phyloP scores from a whole-genome alignment of 2,888 invertebrate genomes.

The Drosophila maculinotata region DNA sequence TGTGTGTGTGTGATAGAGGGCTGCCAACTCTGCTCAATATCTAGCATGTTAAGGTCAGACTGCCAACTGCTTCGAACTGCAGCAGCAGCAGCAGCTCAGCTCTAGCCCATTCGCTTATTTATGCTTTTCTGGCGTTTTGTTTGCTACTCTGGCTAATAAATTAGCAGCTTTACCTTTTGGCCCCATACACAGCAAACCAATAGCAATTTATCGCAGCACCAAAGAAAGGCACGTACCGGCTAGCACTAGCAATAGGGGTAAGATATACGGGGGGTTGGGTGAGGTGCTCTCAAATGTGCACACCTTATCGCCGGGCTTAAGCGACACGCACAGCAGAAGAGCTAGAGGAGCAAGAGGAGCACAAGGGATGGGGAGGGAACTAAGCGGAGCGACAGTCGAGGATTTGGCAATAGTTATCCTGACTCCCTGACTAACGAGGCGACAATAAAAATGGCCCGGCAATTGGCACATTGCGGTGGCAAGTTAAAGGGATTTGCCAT shows the following conservation, averaged over 20 bases:
- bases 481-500: constrained; percentile 72
- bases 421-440: constrained; percentile 69
- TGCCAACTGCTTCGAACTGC: constrained; percentile 37
- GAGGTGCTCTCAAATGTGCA: constrained; percentile 62
- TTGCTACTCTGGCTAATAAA: constrained; percentile 75
- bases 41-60: constrained; percentile 45
- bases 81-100: too few relatives aligned
- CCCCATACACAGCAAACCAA: constrained; percentile 64
- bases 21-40: constrained; percentile 46
- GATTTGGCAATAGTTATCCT: constrained; percentile 68
- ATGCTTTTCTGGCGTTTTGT: constrained; percentile 66
- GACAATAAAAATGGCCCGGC: constrained; percentile 74
- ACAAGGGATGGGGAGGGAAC: constrained; percentile 13
- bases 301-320: constrained; percentile 79
- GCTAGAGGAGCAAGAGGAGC: neutral
- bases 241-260: neutral
- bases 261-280: neutral
- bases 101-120: constrained; percentile 61
- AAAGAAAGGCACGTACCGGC: constrained; percentile 69
- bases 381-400: constrained; percentile 31
- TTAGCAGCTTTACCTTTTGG: constrained; percentile 81
- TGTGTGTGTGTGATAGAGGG: constrained; percentile 14
- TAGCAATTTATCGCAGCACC: constrained; percentile 76
- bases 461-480: constrained; percentile 78
- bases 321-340: constrained; percentile 61